A percentile compares a stretch with the other conserved stretches of the same genome.
These are phyloP conservation scores for Centruroides sculpturatus DNA, from an alignment of 1,140 invertebrate species.

Conservation along the genomic window DNA sequence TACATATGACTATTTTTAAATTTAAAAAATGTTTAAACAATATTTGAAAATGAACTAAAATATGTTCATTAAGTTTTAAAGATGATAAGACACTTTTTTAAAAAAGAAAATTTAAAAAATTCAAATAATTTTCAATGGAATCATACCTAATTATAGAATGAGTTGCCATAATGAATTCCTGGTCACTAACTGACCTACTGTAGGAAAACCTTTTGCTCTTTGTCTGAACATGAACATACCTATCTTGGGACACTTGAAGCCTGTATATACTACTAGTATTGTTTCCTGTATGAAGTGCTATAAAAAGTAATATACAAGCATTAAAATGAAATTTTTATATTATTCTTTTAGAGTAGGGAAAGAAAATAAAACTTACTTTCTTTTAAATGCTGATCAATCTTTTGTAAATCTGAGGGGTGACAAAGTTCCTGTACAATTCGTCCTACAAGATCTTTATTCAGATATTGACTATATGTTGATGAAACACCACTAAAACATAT, in stretches of 20 bases:
- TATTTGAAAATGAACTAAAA: too few species aligned
- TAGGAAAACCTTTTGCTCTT: conserved; percentile 69
- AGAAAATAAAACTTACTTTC: conserved; percentile 28
- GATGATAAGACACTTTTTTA: too few species aligned
- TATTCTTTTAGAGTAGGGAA: too few species aligned
- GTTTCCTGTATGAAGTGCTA: conserved; percentile 45
- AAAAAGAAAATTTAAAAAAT: not conserved
- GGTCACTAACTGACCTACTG: conserved; percentile 45
- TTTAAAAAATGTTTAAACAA: too few species aligned
- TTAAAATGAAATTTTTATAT: too few species aligned
- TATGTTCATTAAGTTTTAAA: too few species aligned
- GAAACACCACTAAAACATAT: conserved; percentile 39
- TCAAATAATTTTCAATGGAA: not conserved
- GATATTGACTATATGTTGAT: conserved; percentile 42
- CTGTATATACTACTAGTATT: conserved; percentile 60
- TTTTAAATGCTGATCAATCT: conserved; percentile 54
- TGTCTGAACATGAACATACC: conserved; percentile 68
- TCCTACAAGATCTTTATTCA: conserved; percentile 54
- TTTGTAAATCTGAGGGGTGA: conserved; percentile 50
- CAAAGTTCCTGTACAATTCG: conserved; percentile 58
- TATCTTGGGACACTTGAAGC: conserved; percentile 54
- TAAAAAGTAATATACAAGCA: not conserved
- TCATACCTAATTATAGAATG: conserved; percentile 55
- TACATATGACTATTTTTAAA: too few species aligned
- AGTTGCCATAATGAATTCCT: conserved; percentile 80